These are phyloP conservation scores for Hirtodrosophila confusa DNA, from an alignment of 2,888 invertebrate species.

Conservation along the genomic window DNA sequence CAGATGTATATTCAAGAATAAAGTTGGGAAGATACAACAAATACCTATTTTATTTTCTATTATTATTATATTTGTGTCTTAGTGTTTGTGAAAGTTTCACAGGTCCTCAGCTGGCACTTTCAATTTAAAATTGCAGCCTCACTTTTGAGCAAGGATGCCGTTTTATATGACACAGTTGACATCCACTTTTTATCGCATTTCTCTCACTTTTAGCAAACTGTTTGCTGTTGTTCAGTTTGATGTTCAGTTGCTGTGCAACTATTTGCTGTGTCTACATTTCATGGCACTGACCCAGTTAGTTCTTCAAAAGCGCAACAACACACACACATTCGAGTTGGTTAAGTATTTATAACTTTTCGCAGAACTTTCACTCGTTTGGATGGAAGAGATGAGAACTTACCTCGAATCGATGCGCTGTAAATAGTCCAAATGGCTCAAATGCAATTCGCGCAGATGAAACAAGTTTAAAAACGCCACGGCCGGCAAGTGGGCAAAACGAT, in stretches of 20 bases:
- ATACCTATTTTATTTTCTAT: too few relatives aligned
- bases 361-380: constrained; percentile 37
- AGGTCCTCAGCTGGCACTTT: not conserved
- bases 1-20: too few relatives aligned
- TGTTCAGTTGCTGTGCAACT: constrained; percentile 13
- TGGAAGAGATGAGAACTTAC: constrained; percentile 71
- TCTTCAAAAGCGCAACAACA: constrained; percentile 12
- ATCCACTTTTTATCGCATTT: constrained; percentile 1
- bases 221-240: constrained; percentile 21
- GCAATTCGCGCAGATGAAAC: constrained; percentile 90
- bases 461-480: constrained; percentile 93
- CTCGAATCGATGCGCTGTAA: constrained; percentile 89
- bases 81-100: too few relatives aligned
- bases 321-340: constrained; percentile 11
- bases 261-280: constrained; percentile 30
- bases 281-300: constrained; percentile 44
- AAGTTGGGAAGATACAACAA: too few relatives aligned
- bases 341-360: constrained; percentile 26
- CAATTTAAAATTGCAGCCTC: not conserved
- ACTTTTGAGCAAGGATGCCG: not conserved
- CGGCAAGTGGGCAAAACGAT: constrained; percentile 89
- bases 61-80: too few relatives aligned
- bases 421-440: constrained; percentile 88
- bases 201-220: constrained; percentile 29
- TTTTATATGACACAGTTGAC: too few relatives aligned